Base-by-base conservation (phyloP, 2,888 invertebrate species). In the Hypena proboscidalis region DNA sequence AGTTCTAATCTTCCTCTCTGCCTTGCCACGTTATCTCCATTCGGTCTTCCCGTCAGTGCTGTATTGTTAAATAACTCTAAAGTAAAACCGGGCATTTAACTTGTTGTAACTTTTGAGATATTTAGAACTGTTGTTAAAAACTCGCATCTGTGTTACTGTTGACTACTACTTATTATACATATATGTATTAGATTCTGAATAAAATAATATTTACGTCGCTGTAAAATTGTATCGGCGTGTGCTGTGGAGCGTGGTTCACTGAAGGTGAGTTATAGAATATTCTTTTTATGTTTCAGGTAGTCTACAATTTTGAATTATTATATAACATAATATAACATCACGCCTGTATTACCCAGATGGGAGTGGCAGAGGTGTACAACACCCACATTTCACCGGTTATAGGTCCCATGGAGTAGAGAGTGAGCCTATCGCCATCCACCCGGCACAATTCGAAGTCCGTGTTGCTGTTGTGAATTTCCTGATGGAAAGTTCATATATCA, bases 101-200 rank as follows among this genome's bases (percentile, higher is more conserved):
- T 84, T 85, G 87, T 88, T 87, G 80, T 80, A 86, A 83, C 83
- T 88, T 87, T 88, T 80, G 77, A 85, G 75, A 85, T 83, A 80
- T 89, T 85, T 88, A 84, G 67, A 76, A 82, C 86, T 85, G 83
- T 88, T 89, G 83, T 85, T 85, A 59, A 77, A 80, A 77, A 85
- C 85, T 87, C 82, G 70, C 77, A 86, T 83, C 88, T 87, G 87
- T 89, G 88, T 89, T 90, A 90, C 79, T 88, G 89, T 90, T 90
- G 80, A 86, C 85, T 89, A 86, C 80, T 77, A 85, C 76, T 83
- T 80, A 83, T 77, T 60, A 70, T 66, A 76, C 67, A 64, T 78
- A 69, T 81, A 77, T 80, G 71, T 81, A 83, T 74, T 69, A 71
- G 64, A 70, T 76, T 81, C 77, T 71, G 58, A 72, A 80, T 70